phyloP scores from a whole-genome alignment of 2,797 vertebrate species.

The Margarornis squamiger region DNA sequence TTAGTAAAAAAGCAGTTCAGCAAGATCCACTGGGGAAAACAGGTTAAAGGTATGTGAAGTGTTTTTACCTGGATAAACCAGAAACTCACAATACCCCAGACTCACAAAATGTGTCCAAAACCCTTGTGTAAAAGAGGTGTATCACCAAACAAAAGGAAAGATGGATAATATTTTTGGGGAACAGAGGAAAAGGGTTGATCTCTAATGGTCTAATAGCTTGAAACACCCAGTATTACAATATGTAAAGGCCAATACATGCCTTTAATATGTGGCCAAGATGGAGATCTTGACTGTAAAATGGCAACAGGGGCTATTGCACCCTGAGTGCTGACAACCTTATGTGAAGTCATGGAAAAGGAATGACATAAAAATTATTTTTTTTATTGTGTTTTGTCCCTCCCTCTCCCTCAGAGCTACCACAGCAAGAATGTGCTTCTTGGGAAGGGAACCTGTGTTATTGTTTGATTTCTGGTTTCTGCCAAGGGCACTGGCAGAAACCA shows the following conservation, averaged over 20 bases:
- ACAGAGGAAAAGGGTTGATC: background rate
- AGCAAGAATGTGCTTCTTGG: background rate
- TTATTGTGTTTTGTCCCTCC: background rate
- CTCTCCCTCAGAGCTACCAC: background rate
- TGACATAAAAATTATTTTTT: background rate
- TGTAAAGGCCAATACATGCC: accelerated
- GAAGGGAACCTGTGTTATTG: background rate
- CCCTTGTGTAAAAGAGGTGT: background rate
- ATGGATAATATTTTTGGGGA: background rate
- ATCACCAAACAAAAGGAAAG: background rate
- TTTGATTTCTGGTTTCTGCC: background rate
- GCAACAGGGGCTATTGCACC: background rate
- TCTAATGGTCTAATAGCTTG: background rate
- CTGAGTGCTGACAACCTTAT: background rate
- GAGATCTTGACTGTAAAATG: background rate
- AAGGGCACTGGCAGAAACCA: background rate
- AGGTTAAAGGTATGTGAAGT: background rate
- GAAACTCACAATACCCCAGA: background rate
- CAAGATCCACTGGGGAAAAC: background rate
- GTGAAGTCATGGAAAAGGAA: background rate
- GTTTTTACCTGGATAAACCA: background rate
- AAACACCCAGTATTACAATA: background rate
- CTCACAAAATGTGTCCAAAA: background rate
- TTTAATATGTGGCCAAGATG: background rate
- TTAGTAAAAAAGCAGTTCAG: background rate